These are phyloP conservation scores for Drosophila setifemur DNA, from an alignment of 1,140 invertebrate species.

Conservation along the genomic window DNA sequence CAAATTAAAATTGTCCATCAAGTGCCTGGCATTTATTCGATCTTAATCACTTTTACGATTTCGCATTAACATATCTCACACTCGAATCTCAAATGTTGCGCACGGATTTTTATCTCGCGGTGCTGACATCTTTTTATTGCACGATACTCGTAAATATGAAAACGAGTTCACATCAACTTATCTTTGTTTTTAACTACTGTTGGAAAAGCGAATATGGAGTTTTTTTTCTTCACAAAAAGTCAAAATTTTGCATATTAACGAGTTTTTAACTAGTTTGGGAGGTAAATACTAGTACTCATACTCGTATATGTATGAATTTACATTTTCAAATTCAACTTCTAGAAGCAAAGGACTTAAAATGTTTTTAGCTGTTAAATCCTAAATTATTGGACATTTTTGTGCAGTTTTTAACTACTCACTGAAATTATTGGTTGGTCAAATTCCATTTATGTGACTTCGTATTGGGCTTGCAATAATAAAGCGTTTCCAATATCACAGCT, in stretches of 20 bases:
- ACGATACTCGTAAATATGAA: slow-evolving; percentile 10
- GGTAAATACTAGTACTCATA: no score
- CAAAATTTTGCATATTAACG: background rate
- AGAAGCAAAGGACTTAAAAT: no score
- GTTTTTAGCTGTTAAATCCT: no score
- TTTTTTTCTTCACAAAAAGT: background rate
- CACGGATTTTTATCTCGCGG: slow-evolving; percentile 10
- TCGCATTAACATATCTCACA: slow-evolving; percentile 12
- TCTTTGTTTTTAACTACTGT: background rate
- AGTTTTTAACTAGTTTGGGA: no score
- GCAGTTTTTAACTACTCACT: no score
- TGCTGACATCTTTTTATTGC: slow-evolving; percentile 1
- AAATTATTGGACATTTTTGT: no score
- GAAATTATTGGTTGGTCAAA: no score
- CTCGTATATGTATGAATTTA: no score
- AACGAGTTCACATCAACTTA: slow-evolving; percentile 16
- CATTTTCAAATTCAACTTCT: no score
- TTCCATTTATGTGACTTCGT: no score
- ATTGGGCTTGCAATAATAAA: no score
- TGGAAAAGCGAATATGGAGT: background rate
- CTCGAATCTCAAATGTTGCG: background rate
- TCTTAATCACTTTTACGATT: background rate
- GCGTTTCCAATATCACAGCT: no score
- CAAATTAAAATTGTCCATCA: slow-evolving; percentile 15
- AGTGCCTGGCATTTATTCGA: background rate